Conservation (phyloP, 2,888 invertebrate genomes). For the Agriopis leucophaearia region DNA sequence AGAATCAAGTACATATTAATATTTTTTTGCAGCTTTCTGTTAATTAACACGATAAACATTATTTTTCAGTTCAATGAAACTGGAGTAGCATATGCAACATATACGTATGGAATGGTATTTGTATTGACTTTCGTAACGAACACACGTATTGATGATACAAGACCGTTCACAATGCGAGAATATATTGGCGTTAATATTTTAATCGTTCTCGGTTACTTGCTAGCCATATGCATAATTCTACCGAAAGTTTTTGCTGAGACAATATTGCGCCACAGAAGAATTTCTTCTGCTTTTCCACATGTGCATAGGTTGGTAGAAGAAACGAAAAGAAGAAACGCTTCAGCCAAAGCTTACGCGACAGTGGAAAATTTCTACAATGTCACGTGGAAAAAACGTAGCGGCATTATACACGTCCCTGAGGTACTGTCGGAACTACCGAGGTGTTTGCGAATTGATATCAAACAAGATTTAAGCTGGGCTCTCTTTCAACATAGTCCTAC, state of each 20-base stretch:
- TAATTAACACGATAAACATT: not conserved
- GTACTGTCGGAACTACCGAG: slow-evolving; percentile 62
- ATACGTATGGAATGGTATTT: slow-evolving; percentile 58
- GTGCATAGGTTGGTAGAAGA: slow-evolving; percentile 64
- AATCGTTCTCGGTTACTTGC: slow-evolving; percentile 57
- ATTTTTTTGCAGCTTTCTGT: no score
- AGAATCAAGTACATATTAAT: no score
- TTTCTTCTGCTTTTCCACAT: slow-evolving; percentile 57
- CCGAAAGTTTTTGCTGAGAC: slow-evolving; percentile 71
- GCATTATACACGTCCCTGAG: slow-evolving; percentile 63
- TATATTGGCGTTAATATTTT: slow-evolving; percentile 54
- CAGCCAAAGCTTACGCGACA: slow-evolving; percentile 51
- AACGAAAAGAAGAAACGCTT: slow-evolving; percentile 66
- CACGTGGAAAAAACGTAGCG: slow-evolving; percentile 69
- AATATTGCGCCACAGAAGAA: slow-evolving; percentile 55
- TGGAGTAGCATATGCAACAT: slow-evolving; percentile 52
- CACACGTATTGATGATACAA: slow-evolving; percentile 55
- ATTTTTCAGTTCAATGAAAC: slow-evolving; percentile 62
- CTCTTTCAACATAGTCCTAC: slow-evolving; percentile 73
- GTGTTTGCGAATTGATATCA: slow-evolving; percentile 65
- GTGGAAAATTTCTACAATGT: slow-evolving; percentile 66
- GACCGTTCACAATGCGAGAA: slow-evolving; percentile 61
- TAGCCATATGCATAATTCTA: slow-evolving; percentile 57
- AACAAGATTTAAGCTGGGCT: slow-evolving; percentile 70
- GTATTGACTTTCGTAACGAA: slow-evolving; percentile 58